Evolutionary conservation across 2,888 invertebrate species (phyloP).

Genomic region (Tachina grossa): DNA sequence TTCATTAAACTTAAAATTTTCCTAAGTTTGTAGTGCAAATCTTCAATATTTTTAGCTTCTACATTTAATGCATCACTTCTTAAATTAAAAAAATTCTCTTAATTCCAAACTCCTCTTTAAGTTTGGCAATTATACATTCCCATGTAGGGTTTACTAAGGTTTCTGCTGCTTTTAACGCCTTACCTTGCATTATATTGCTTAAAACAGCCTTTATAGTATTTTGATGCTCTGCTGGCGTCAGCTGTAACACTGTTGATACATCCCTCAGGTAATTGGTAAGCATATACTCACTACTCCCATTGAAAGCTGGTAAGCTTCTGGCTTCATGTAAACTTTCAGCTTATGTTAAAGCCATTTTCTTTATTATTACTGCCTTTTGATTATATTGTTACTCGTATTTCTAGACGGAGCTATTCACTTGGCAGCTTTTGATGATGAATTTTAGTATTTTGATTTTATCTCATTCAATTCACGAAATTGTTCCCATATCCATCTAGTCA

Average conservation of each 20-base stretch:
- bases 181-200: not conserved
- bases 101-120: slow-evolving; percentile 65
- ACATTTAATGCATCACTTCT: slow-evolving; percentile 58
- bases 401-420: no score
- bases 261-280: not conserved
- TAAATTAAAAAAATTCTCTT: slow-evolving; percentile 61
- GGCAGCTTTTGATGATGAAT: no score
- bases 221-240: not conserved
- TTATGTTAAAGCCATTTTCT: no score
- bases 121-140: slow-evolving; percentile 42
- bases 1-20: slow-evolving; percentile 58
- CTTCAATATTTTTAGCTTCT: slow-evolving; percentile 48
- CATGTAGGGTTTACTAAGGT: slow-evolving; percentile 7
- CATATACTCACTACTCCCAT: not conserved
- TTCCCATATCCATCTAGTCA: no score
- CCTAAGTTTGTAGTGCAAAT: slow-evolving; percentile 46
- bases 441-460: no score
- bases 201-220: not conserved
- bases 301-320: not conserved
- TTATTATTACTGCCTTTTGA: no score
- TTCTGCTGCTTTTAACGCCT: not conserved
- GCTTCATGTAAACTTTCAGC: not conserved
- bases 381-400: no score
- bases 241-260: not conserved
- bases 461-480: no score